Percentiles rank a stretch among this genome's conserved stretches.
Conservation (phyloP, 2,113 vertebrate species). For the Cryptotis parvus region DNA sequence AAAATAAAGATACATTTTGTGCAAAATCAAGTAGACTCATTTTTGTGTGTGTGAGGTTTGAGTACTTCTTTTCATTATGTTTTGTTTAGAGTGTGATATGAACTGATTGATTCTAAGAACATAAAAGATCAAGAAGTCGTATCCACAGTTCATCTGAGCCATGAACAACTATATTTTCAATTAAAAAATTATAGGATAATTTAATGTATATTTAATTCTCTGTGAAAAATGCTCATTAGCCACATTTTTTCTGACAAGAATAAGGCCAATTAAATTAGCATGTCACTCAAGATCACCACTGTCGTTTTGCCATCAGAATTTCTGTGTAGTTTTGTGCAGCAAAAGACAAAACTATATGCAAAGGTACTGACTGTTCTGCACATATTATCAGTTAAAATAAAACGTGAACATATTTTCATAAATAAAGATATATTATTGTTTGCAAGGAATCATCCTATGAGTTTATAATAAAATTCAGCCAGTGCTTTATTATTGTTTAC, state of each 20-base stretch:
- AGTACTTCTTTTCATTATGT: not conserved
- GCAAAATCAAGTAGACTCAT: too few species aligned
- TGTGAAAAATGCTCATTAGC: not conserved
- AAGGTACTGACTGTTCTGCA: not conserved
- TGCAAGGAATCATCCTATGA: not conserved
- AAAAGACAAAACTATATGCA: not conserved
- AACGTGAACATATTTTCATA: not conserved
- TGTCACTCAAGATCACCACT: not conserved
- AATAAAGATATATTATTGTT: not conserved
- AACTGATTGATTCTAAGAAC: constrained; percentile 46
- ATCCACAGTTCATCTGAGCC: not conserved
- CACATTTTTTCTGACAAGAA: not conserved
- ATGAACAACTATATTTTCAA: too few species aligned
- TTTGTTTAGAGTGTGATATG: constrained; percentile 60
- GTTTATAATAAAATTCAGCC: not conserved
- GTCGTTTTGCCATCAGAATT: not conserved
- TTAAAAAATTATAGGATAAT: not conserved
- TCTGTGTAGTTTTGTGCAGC: not conserved
- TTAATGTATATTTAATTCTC: not conserved
- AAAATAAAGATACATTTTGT: too few species aligned
- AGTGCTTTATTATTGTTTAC: not conserved
- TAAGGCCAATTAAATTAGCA: not conserved
- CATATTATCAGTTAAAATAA: not conserved
- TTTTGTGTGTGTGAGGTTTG: too few species aligned
- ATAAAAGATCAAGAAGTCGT: constrained; percentile 14